phyloP scores from a whole-genome alignment of 2,113 vertebrate genomes.

The Mustela lutreola region DNA sequence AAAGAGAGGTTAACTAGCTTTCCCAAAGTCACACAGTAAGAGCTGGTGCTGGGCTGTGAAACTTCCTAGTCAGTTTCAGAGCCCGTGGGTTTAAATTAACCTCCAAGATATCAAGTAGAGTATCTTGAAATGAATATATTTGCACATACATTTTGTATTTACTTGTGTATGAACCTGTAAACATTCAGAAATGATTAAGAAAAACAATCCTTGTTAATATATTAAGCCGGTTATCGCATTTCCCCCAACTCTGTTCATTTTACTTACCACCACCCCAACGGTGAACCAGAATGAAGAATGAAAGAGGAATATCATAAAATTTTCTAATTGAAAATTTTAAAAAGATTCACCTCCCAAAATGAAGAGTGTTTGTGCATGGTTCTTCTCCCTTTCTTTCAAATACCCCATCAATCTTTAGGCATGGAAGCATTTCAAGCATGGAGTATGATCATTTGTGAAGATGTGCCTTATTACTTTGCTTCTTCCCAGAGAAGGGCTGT shows the following conservation, averaged over 20 bases:
- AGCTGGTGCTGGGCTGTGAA: neutral
- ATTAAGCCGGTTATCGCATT: neutral
- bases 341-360: neutral
- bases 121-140: neutral
- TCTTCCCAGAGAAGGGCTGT: neutral
- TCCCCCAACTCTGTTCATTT: neutral
- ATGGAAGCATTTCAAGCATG: neutral
- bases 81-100: neutral
- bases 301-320: neutral
- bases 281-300: neutral
- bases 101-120: neutral
- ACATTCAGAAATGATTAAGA: slow-evolving; percentile 8
- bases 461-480: neutral
- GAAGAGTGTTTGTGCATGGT: neutral
- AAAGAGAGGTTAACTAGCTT: neutral
- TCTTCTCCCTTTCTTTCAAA: neutral
- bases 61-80: neutral
- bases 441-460: neutral
- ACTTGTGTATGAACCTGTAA: neutral
- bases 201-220: slow-evolving; percentile 8
- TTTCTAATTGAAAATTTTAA: neutral
- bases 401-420: neutral
- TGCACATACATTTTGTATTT: neutral
- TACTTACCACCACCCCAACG: neutral
- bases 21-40: neutral